A percentile compares a stretch with the other conserved stretches of the same genome.
Evolutionary conservation across 2,113 vertebrate species (phyloP).

Genomic region (Nibea coibor): DNA sequence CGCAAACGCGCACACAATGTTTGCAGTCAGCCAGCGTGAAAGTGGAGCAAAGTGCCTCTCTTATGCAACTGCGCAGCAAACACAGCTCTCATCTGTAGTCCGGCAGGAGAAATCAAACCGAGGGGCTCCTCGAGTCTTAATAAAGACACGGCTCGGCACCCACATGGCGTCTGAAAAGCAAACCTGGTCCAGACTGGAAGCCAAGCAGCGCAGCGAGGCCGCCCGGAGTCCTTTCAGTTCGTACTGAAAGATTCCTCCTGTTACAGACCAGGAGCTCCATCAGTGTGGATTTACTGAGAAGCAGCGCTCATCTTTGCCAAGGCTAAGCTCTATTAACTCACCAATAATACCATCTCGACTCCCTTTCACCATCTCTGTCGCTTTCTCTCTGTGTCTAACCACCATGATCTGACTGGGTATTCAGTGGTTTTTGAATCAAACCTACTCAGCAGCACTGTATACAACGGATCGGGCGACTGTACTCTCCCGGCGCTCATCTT

Average conservation of each 20-base stretch:
- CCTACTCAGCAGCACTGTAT: conserved; percentile 33
- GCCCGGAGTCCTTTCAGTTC: conserved; percentile 59
- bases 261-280: conserved; percentile 55
- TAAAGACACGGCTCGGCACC: conserved; percentile 49
- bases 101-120: conserved; percentile 32
- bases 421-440: conserved; percentile 53
- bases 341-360: conserved; percentile 38
- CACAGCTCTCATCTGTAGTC: conserved; percentile 76
- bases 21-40: conserved; percentile 50
- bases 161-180: conserved; percentile 66
- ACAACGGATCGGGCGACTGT: conserved; percentile 20
- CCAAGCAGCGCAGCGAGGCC: conserved; percentile 42
- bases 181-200: conserved; percentile 56
- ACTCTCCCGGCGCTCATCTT: conserved; percentile 27
- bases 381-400: conserved; percentile 18
- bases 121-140: conserved; percentile 59
- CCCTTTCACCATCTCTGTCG: conserved; percentile 31
- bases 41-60: conserved; percentile 68
- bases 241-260: conserved; percentile 68
- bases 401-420: conserved; percentile 35
- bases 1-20: conserved; percentile 35
- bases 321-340: conserved; percentile 52
- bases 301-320: conserved; percentile 40
- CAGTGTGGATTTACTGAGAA: conserved; percentile 56
- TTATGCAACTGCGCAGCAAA: conserved; percentile 67